Base-by-base conservation (phyloP, 2,888 invertebrate species). In the Fabriciana adippe region DNA sequence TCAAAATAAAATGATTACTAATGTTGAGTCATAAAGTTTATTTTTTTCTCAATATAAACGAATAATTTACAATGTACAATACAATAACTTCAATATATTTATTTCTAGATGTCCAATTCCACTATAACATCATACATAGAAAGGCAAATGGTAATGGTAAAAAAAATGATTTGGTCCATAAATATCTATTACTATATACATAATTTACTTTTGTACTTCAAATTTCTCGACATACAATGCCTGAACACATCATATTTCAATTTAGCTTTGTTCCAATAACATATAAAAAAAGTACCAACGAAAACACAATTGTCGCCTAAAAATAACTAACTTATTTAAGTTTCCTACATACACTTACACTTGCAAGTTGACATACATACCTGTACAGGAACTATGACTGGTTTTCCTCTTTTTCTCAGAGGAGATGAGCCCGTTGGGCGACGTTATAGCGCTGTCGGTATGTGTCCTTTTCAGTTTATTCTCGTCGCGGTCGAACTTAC, bases 351-450 rank as follows among this genome's bases (percentile, higher is more conserved):
- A 53, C 45, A 45, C 6, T 68, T 72, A 73, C 55, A 64, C 74
- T 63, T 74, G 72, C 64, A 76, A 72, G 68, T 74, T 71, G 48
- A 74, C 71, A 76, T 79, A 81, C 82, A 79, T 83, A 93, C 93
- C 93, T 91, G 92, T 86, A 87, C 90, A 90, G 85, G 90, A 90
- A 78, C 92, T 92, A 81, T 94, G 94, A 84, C 93, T 93, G 76
- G 94, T 90, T 76, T 95, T 93, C 81, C 95, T 88, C 82, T 94
- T 94, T 87, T 95, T 95, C 75, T 95, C 95, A 69, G 88, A 86
- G 64, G 88, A 86, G 64, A 94, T 86, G 70, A 95, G 90, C 51
- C 95, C 95, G 73, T 95, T 95, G 64, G 94, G 93, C 73, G 90
- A 88, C 76, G 88, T 85, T 76, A 87, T 84, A 72, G 89, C 87